Percentiles rank a stretch among this genome's conserved stretches.
These are phyloP conservation scores for Clusia tigrina DNA, from an alignment of 2,888 invertebrate genomes.

Conservation along the genomic window DNA sequence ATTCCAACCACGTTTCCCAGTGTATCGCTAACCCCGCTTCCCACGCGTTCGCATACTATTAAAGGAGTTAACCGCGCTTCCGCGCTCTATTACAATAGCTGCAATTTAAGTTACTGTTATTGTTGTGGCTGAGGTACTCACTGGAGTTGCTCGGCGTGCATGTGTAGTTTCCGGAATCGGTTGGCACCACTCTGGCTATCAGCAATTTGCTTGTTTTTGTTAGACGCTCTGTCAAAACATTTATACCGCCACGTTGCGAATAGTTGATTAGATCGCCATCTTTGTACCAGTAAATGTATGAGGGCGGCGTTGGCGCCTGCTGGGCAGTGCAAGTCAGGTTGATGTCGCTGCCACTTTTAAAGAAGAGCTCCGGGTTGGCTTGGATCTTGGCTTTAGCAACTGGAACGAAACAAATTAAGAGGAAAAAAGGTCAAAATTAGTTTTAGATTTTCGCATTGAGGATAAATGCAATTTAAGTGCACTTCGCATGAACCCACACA, in stretches of 20 bases:
- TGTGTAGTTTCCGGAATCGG: slow-evolving; percentile 88
- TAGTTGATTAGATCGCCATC: slow-evolving; percentile 81
- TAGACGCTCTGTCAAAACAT: slow-evolving; percentile 82
- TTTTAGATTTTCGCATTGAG: neutral
- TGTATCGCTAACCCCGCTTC: neutral
- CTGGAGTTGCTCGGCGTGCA: slow-evolving; percentile 84
- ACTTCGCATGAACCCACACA: slow-evolving; percentile 47
- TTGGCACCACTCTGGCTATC: slow-evolving; percentile 79
- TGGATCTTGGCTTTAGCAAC: slow-evolving; percentile 86
- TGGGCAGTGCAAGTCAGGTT: slow-evolving; percentile 85
- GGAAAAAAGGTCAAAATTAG: neutral
- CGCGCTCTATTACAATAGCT: neutral
- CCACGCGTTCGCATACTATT: no score
- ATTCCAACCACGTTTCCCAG: no score
- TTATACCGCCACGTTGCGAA: slow-evolving; percentile 81
- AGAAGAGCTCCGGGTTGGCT: slow-evolving; percentile 82
- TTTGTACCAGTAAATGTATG: slow-evolving; percentile 83
- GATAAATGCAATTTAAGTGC: neutral
- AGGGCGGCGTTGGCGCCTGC: slow-evolving; percentile 70
- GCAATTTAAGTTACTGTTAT: no score
- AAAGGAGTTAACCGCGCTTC: neutral
- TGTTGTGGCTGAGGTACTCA: slow-evolving; percentile 48
- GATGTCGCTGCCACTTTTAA: slow-evolving; percentile 86
- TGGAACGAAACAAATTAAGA: slow-evolving; percentile 62
- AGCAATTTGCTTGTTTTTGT: slow-evolving; percentile 81